phyloP scores from a whole-genome alignment of 2,113 vertebrate genomes.

The Rana temporaria region DNA sequence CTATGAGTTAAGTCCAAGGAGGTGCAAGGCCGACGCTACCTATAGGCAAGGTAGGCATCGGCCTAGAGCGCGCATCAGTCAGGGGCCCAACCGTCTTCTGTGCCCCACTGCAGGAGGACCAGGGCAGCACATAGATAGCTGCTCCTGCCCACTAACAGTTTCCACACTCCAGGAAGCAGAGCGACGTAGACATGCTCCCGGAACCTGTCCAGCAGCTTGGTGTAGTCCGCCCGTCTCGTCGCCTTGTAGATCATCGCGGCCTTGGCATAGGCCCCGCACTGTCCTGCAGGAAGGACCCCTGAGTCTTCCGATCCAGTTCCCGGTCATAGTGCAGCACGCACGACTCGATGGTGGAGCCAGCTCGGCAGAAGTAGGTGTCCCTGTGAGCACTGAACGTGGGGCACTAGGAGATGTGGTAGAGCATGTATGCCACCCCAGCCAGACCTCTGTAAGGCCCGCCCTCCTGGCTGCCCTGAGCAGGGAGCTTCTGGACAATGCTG shows the following conservation, averaged over 20 bases:
- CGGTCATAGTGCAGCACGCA: conserved; percentile 77
- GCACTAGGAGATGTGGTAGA: conserved; percentile 84
- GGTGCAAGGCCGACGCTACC: too few relatives aligned
- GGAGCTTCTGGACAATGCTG: conserved; percentile 59
- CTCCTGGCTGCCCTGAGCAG: conserved; percentile 73
- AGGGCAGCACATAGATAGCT: conserved; percentile 87
- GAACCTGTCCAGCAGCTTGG: conserved; percentile 80
- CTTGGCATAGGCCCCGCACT: conserved; percentile 83
- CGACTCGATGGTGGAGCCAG: conserved; percentile 83
- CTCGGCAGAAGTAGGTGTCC: conserved; percentile 78
- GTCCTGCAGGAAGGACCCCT: conserved; percentile 84
- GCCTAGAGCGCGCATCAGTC: too few relatives aligned
- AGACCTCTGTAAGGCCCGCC: conserved; percentile 84
- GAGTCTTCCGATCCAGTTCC: conserved; percentile 81
- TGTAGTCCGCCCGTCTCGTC: too few relatives aligned
- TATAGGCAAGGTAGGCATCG: too few relatives aligned
- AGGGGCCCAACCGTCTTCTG: too few relatives aligned
- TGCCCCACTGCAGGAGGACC: conserved; percentile 73
- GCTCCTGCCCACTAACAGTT: conserved; percentile 87
- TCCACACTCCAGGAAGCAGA: conserved; percentile 86
- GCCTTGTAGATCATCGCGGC: conserved; percentile 84
- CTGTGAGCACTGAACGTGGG: conserved; percentile 77
- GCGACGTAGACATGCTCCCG: conserved; percentile 78
- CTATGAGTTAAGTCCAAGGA: too few relatives aligned
- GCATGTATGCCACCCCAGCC: conserved; percentile 87